Base-by-base conservation (phyloP, 2,888 invertebrate species). In the Nymphalis urticae region DNA sequence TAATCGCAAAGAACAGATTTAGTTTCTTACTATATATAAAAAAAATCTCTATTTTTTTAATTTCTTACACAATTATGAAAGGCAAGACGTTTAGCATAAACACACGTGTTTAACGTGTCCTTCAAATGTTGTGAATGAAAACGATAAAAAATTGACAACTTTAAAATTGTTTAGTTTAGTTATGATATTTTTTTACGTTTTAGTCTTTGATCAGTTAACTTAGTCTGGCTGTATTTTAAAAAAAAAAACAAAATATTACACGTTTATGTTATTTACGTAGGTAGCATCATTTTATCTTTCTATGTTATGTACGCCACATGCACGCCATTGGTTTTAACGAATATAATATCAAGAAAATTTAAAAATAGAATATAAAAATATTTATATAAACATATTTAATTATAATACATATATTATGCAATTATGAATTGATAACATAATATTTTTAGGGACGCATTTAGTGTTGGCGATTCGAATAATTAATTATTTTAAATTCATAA, bases 101-200 rank as follows among this genome's bases (percentile, higher is more conserved):
- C 54, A 50, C 62, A 62, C 62, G 67, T 62, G 67, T 62, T 56
- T 42, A 50, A 42, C 16, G 42, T 50, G 62, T 67, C 67, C 67
- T 67, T 67, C 64, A 64, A 64, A 66, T 59, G 13, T 27, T 56
- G 16, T 24, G 17, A 60, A 13, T 16, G 54, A 7, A 56, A 48
- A 42, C 60, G 16, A 21, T 32, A n/a, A 19, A 27, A 13, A 50
- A 17, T n/a, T 32, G 7, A 3, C 27, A 10, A 27, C 1, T 16
- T 27, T 8, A 10, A 48, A 47, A 19, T 60, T 47, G 21, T 60
- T 58, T 13, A 42, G 42, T n/a, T n/a, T n/a, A n/a, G n/a, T n/a
- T n/a, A 42, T 13, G 42, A 42, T 21, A 51, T 3, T 9, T 51
- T 19, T 21, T 51, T 19, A 1, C 4, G 19, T 51, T 19, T 51